Percentiles rank a stretch among this genome's conserved stretches.
Conservation (phyloP, 2,113 vertebrate species). For the Synchiropus splendidus region DNA sequence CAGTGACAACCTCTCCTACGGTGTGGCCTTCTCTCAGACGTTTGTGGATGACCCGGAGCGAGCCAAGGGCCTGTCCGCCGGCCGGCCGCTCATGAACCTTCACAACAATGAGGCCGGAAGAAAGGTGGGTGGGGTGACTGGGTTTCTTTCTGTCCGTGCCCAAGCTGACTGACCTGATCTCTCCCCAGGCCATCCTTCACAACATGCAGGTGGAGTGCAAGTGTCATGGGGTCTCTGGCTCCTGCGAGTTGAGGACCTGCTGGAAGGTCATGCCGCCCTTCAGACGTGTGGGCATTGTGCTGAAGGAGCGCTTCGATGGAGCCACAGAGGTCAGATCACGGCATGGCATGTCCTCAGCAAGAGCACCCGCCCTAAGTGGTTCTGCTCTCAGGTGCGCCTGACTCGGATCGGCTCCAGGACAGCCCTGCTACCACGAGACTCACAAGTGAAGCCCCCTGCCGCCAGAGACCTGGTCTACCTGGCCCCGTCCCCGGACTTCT, state of each 20-base stretch:
- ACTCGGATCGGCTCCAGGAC: slow-evolving; percentile 64
- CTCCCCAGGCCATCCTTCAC: slow-evolving; percentile 64
- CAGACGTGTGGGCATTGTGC: slow-evolving; percentile 51
- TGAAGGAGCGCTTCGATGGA: slow-evolving; percentile 71
- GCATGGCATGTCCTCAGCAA: neutral
- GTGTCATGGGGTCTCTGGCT: slow-evolving; percentile 66
- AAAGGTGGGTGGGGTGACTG: slow-evolving; percentile 45
- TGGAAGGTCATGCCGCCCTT: slow-evolving; percentile 75
- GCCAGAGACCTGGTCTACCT: slow-evolving; percentile 66
- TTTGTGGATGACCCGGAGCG: slow-evolving; percentile 69
- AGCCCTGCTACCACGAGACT: slow-evolving; percentile 66
- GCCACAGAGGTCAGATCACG: slow-evolving; percentile 58
- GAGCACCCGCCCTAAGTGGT: neutral
- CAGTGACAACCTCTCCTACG: slow-evolving; percentile 69
- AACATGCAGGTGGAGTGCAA: slow-evolving; percentile 73
- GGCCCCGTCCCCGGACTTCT: slow-evolving; percentile 67
- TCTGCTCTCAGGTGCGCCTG: slow-evolving; percentile 56
- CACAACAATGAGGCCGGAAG: slow-evolving; percentile 70
- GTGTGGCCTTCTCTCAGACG: slow-evolving; percentile 71
- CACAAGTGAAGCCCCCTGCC: slow-evolving; percentile 64
- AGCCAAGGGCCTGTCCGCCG: slow-evolving; percentile 57
- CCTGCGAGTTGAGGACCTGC: slow-evolving; percentile 65
- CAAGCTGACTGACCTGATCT: neutral
- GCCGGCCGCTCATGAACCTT: slow-evolving; percentile 63
- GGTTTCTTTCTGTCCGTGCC: neutral